phyloP scores from a whole-genome alignment of 2,888 invertebrate genomes.

The Tetranychus piercei region DNA sequence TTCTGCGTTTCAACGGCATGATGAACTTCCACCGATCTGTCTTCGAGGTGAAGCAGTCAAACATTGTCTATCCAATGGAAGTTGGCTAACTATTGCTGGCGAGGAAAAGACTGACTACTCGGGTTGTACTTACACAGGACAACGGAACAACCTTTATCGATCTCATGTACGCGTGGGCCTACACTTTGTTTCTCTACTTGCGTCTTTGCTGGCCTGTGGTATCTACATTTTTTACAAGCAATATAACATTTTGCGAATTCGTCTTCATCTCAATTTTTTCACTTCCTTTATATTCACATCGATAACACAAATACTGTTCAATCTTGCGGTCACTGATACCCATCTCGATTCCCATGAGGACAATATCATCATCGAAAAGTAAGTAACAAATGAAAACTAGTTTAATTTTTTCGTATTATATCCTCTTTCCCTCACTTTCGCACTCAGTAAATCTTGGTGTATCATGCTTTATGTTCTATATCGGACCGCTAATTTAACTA shows the following conservation, averaged over 20 bases:
- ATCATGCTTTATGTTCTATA: not conserved
- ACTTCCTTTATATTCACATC: conserved; percentile 42
- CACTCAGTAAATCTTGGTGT: not conserved
- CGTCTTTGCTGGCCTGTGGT: conserved; percentile 42
- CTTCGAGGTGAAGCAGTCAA: conserved; percentile 43
- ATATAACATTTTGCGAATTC: conserved; percentile 38
- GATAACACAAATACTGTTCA: not conserved
- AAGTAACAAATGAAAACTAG: not conserved
- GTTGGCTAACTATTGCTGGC: conserved; percentile 35
- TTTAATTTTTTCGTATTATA: not conserved
- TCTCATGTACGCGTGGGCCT: conserved; percentile 39
- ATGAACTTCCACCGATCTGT: conserved; percentile 40
- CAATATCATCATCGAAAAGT: conserved; percentile 8
- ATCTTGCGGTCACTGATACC: not conserved
- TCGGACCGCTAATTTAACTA: conserved; percentile 40
- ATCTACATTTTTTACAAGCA: conserved; percentile 39
- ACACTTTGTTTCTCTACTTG: conserved; percentile 38
- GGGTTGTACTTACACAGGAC: conserved; percentile 40
- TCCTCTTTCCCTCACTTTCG: not conserved
- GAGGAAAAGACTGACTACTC: conserved; percentile 41
- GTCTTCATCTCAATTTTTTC: conserved; percentile 44
- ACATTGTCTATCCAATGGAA: conserved; percentile 39
- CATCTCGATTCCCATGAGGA: conserved; percentile 9
- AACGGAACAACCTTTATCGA: conserved; percentile 38
- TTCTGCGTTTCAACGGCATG: conserved; percentile 11